Conservation (phyloP, 2,888 invertebrate genomes). For the Amiota communis region DNA sequence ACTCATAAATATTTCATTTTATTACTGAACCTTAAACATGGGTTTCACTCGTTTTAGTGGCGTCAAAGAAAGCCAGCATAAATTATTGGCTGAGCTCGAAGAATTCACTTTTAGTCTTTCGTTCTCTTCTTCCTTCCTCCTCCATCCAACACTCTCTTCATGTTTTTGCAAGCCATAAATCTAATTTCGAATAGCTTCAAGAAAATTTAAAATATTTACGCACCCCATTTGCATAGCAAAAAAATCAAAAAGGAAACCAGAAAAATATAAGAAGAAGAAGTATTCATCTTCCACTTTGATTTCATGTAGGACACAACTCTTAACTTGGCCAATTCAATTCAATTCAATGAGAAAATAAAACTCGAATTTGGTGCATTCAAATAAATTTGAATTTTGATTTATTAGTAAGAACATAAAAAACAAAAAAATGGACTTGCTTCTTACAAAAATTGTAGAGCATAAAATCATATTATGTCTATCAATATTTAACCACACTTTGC, state of each 20-base stretch:
- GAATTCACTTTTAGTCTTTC: constrained; percentile 26
- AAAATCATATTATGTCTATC: too few species aligned
- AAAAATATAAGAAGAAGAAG: too few species aligned
- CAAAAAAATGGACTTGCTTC: too few species aligned
- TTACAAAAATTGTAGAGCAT: too few species aligned
- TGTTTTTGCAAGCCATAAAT: background rate
- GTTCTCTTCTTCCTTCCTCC: background rate
- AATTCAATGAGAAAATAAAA: too few species aligned
- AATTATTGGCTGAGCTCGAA: constrained; percentile 42
- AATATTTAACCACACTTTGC: too few species aligned
- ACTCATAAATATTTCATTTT: constrained; percentile 64
- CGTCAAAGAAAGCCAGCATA: constrained; percentile 52
- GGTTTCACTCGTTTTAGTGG: constrained; percentile 44
- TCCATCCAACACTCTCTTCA: background rate
- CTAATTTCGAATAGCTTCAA: constrained; percentile 10
- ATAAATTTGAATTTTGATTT: too few species aligned
- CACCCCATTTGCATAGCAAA: constrained; percentile 19
- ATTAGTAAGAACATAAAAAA: too few species aligned
- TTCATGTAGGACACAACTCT: too few species aligned
- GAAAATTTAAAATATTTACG: constrained; percentile 23
- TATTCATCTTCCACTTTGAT: too few species aligned
- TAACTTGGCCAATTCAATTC: too few species aligned
- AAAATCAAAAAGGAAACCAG: background rate
- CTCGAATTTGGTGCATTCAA: too few species aligned
- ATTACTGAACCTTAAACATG: constrained; percentile 62